Evolutionary conservation across 2,113 vertebrate genomes (phyloP).

Genomic region (Lasiurus borealis): DNA sequence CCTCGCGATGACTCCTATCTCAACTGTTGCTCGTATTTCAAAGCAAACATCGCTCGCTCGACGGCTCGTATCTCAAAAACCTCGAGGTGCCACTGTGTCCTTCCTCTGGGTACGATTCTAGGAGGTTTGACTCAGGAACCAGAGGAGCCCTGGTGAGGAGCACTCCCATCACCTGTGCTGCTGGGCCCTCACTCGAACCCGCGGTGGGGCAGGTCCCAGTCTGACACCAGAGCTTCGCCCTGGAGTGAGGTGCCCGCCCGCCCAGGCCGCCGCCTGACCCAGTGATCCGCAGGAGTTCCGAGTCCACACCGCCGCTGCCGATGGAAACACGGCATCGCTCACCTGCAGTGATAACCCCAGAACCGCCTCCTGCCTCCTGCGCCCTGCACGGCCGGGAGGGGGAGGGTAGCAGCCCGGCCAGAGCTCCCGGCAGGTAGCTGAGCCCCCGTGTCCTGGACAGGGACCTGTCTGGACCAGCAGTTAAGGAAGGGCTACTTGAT

Average conservation of each 20-base stretch:
- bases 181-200: background rate
- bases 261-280: background rate
- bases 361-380: background rate
- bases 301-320: background rate
- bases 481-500: background rate
- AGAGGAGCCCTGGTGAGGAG: background rate
- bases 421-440: background rate
- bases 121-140: conserved; percentile 35
- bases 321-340: conserved; percentile 40
- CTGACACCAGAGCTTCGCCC: background rate
- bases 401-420: background rate
- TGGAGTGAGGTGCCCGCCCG: conserved; percentile 15
- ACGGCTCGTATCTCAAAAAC: no score
- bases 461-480: background rate
- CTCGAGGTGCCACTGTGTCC: background rate
- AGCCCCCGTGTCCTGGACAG: background rate
- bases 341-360: background rate
- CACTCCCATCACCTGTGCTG: background rate
- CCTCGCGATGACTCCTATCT: no score
- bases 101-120: background rate
- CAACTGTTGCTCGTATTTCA: no score
- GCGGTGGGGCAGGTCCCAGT: background rate
- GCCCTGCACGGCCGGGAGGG: background rate
- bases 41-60: no score
- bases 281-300: conserved; percentile 18